A percentile compares a stretch with the other conserved stretches of the same genome.
Evolutionary conservation across 2,797 vertebrate species (phyloP).

Genomic region (Psittacula echo): DNA sequence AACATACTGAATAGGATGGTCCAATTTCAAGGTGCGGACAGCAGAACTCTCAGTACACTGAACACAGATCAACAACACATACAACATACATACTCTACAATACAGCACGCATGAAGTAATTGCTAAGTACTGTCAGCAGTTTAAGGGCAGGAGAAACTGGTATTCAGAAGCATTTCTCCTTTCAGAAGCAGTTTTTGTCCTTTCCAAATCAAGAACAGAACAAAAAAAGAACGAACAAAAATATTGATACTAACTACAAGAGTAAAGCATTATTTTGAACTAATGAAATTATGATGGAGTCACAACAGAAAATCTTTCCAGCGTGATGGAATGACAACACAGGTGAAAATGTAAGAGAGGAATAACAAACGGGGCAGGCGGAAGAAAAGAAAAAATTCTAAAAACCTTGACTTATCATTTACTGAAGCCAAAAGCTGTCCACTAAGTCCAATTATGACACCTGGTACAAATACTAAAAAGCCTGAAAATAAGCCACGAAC

Average conservation of each 20-base stretch:
- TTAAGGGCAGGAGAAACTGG: conserved; percentile 8
- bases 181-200: not conserved
- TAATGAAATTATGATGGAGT: not conserved
- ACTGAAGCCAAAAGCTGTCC: not conserved
- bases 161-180: not conserved
- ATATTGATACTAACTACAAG: not conserved
- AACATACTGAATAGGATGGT: accelerated
- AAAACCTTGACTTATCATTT: not conserved
- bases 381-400: not conserved
- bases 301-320: not conserved
- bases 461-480: not conserved
- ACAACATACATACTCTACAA: not conserved
- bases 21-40: not conserved
- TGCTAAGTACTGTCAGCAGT: not conserved
- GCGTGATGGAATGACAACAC: not conserved
- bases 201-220: not conserved
- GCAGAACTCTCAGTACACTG: not conserved
- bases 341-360: not conserved
- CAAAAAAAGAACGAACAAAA: not conserved
- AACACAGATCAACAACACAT: not conserved
- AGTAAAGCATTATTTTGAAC: not conserved
- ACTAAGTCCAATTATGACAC: not conserved
- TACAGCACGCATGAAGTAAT: not conserved
- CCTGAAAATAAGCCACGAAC: not conserved
- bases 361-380: not conserved